Conservation (phyloP, 2,113 vertebrate species). For the Argyrosomus japonicus region DNA sequence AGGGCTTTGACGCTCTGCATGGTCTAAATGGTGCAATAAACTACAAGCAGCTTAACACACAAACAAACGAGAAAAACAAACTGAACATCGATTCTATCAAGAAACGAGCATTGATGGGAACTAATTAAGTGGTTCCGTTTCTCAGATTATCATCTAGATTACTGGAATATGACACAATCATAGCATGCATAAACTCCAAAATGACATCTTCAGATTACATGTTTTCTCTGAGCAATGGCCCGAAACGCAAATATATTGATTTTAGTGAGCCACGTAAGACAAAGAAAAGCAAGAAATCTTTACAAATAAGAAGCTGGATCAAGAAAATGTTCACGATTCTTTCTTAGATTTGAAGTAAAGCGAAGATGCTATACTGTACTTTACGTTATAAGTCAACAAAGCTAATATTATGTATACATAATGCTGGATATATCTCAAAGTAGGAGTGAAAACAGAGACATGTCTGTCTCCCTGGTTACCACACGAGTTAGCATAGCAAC, state of each 20-base stretch:
- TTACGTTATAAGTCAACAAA: not conserved
- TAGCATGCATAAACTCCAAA: not conserved
- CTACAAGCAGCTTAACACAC: not conserved
- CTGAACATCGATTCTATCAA: too few relatives aligned
- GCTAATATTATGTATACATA: not conserved
- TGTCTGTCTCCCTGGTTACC: conserved; percentile 4
- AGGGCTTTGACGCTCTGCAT: not conserved
- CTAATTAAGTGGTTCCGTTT: too few relatives aligned
- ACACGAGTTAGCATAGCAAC: conserved; percentile 15
- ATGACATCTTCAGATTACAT: not conserved
- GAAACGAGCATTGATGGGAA: too few relatives aligned
- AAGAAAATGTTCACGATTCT: not conserved
- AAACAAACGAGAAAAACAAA: too few relatives aligned
- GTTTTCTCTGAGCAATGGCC: not conserved
- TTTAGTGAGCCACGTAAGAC: not conserved
- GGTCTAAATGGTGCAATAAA: not conserved
- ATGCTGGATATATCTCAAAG: not conserved
- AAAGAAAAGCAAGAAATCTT: not conserved
- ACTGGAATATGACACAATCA: not conserved
- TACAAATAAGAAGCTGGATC: not conserved
- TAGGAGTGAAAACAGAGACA: not conserved
- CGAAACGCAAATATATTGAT: not conserved
- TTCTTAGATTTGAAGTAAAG: not conserved
- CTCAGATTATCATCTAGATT: too few relatives aligned
- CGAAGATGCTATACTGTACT: not conserved